These are phyloP conservation scores for Saccostrea glomerata DNA, from an alignment of 1,140 invertebrate species.

Conservation along the genomic window DNA sequence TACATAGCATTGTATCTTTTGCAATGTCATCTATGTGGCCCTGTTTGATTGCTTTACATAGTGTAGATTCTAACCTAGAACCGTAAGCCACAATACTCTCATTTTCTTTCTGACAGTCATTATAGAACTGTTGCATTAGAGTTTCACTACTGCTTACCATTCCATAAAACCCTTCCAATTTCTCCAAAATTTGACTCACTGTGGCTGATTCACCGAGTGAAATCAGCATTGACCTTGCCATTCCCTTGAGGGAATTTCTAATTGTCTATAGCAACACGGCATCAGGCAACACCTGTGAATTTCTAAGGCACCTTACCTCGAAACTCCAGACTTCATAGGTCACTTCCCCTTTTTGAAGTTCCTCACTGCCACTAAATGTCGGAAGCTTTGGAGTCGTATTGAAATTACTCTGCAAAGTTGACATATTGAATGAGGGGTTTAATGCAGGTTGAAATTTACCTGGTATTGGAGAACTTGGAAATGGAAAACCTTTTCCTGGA, in stretches of 20 bases:
- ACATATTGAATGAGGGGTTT: neutral
- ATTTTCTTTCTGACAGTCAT: slow-evolving; percentile 31
- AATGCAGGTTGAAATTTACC: neutral
- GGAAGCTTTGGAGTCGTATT: neutral
- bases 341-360: slow-evolving; percentile 20
- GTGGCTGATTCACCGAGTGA: slow-evolving; percentile 14
- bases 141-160: slow-evolving; percentile 30
- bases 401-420: neutral
- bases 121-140: slow-evolving; percentile 24
- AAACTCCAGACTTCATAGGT: slow-evolving; percentile 30
- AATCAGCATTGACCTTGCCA: neutral
- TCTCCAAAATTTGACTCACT: slow-evolving; percentile 2
- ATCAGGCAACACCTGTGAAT: neutral
- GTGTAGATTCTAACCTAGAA: slow-evolving; percentile 27
- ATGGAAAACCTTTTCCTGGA: neutral
- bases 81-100: slow-evolving; percentile 12
- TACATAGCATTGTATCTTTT: neutral
- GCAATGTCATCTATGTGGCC: neutral
- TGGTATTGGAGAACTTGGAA: no score
- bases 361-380: slow-evolving; percentile 25
- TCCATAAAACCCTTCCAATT: slow-evolving; percentile 42
- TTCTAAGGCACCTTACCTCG: neutral
- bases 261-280: slow-evolving; percentile 4
- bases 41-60: slow-evolving; percentile 6
- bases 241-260: slow-evolving; percentile 31